phyloP scores from a whole-genome alignment of 1,140 invertebrate species.

The Heterodera schachtii region DNA sequence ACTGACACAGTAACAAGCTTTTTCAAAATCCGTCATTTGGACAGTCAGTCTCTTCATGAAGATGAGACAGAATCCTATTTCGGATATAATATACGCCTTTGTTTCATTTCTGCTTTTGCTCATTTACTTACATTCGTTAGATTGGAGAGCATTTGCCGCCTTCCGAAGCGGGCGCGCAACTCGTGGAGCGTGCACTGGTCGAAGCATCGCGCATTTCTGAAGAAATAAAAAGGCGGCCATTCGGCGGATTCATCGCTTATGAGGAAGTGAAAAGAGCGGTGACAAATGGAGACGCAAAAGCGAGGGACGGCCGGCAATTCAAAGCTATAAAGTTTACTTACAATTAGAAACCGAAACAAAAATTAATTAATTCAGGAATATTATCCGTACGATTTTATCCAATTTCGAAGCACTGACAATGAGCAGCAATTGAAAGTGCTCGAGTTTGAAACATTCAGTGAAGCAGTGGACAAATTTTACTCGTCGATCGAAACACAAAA shows the following conservation, averaged over 20 bases:
- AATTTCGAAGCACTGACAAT: conserved; percentile 35
- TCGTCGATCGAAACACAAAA: conserved; percentile 92
- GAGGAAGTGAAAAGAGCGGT: conserved; percentile 31
- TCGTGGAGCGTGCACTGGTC: conserved; percentile 74
- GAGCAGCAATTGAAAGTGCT: conserved; percentile 40
- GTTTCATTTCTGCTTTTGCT: background rate
- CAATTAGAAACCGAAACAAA: conserved; percentile 9
- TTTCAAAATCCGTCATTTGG: too few species aligned
- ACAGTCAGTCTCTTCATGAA: too few species aligned
- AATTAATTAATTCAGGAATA: conserved; percentile 51
- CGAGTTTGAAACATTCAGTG: conserved; percentile 57
- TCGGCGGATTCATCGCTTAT: conserved; percentile 60
- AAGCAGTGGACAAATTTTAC: conserved; percentile 93
- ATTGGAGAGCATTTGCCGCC: conserved; percentile 73
- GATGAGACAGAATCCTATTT: too few species aligned
- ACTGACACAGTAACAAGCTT: too few species aligned
- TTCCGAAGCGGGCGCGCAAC: conserved; percentile 73
- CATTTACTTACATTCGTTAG: conserved; percentile 20
- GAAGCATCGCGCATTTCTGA: conserved; percentile 74
- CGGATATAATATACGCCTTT: background rate
- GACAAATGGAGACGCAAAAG: conserved; percentile 70
- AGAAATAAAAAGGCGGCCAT: conserved; percentile 60
- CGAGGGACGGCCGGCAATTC: conserved; percentile 72
- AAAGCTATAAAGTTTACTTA: conserved; percentile 18
- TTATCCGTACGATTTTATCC: conserved; percentile 56